Base-by-base conservation (phyloP, 2,113 vertebrate genomes). In the Oryzias javanicus region DNA sequence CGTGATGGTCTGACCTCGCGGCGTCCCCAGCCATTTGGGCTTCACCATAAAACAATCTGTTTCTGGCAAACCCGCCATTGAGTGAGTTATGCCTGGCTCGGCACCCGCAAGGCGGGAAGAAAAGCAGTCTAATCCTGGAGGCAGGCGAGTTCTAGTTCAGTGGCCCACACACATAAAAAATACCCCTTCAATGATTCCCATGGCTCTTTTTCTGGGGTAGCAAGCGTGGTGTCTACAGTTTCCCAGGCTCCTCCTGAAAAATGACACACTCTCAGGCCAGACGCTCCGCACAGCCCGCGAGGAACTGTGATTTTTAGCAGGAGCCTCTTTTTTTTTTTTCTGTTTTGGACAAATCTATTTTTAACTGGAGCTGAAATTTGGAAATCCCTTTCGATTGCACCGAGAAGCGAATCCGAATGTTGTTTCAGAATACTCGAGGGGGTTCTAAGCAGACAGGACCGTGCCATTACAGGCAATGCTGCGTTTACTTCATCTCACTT, bases 201-300 rank as follows among this genome's bases (percentile, higher is more conserved):
- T 86, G 90, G 87, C 73, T 83, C 83, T 81, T 86, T 79, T 89
- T 82, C 71, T 76, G 85, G 78, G 78, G 78, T 80, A 90, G 74
- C 72, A 76, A 86, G 83, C 67, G 55, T 55, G 72, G 78, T 87
- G 87, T 67, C 84, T 89, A 79, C 57, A 57, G 80, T 88, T 92
- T 91, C 89, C 87, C 90, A 93, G 90, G 76, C 87, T 85, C 84
- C 86, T 90, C 87, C 88, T 86, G 87, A 90, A 86, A 84, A 88
- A 89, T 84, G 88, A 88, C 86, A 84, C 83, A 75, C 87, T 88
- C 81, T 56, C 77, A 88, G 87, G 76, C 78, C 83, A 90, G 86
- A 89, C 89, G 85, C 76, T 85, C 81, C 81, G 89, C 70, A 86
- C 84, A 79, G 76, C 76, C 74, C 50, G 76, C 61, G 66, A 13